phyloP scores from a whole-genome alignment of 2,113 vertebrate species.

The Vulpes ferrilata region DNA sequence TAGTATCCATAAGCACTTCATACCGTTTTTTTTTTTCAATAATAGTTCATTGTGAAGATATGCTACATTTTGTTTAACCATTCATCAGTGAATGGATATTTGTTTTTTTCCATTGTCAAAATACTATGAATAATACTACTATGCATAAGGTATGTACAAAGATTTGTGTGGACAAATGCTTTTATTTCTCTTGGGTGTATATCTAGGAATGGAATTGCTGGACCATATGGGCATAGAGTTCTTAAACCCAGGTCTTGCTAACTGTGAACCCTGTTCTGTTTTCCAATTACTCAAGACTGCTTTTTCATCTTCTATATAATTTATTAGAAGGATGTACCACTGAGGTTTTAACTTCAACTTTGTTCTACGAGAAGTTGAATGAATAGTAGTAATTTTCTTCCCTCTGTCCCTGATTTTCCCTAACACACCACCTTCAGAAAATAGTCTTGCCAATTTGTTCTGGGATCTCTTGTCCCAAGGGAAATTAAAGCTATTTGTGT shows the following conservation, averaged over 20 bases:
- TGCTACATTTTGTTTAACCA: neutral
- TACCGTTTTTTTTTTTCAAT: neutral
- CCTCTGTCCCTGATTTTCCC: neutral
- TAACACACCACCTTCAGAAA: neutral
- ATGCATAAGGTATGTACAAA: too few relatives aligned
- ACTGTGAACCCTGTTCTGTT: neutral
- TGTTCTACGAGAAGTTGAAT: conserved; percentile 10
- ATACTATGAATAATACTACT: neutral
- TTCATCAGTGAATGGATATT: neutral
- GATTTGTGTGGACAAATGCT: neutral
- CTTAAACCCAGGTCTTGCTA: neutral
- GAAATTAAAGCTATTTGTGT: neutral
- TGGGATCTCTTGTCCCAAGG: neutral
- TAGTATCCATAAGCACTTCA: neutral
- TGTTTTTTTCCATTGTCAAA: neutral
- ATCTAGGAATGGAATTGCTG: neutral
- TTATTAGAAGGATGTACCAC: neutral
- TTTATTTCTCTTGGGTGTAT: neutral
- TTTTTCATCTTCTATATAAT: neutral
- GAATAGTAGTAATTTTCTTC: neutral
- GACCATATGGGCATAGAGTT: neutral
- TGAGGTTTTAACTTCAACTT: neutral
- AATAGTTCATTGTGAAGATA: neutral
- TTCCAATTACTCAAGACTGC: neutral
- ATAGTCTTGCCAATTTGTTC: neutral